Base-by-base conservation (phyloP, 2,888 invertebrate genomes). In the Sisyra nigra region DNA sequence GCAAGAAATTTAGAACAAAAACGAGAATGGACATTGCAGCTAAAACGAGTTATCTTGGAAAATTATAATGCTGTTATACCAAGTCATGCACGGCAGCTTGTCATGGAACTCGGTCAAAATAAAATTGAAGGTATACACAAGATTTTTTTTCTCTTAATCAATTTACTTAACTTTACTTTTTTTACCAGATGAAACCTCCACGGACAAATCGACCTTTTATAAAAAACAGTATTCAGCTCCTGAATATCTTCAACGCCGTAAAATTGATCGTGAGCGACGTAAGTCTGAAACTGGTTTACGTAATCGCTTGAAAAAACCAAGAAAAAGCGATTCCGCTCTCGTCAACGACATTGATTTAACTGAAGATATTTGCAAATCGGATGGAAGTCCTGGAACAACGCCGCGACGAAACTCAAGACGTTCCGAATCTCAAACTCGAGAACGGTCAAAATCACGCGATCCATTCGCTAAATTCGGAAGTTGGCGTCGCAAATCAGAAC, bases 41-140 rank as follows among this genome's bases (percentile, higher is more conserved):
- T 84, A 50, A 84, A 84, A 56, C 71, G 89, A 62, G 89, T 92
- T 31, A 93, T 96, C 57, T 67, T 96, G 52, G 93, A 94, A 60
- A 93, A 92, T 65, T 93, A 89, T 63, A 81, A 80, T 48, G 87
- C 83, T 1, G 87, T 85, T 49, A 94, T 96, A 56, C 94, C 94
- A n/a, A 83, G 80, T 44, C 91, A 92, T 56, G 94, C 93, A 11
- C 76, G 88, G 53, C 89, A 92, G 57, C 68, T 94, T 42, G 88
- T 94, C 39, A 86, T 91, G 76, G 80, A 86, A 58, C 69, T 89
- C 3, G 87, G 87, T 35, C 85, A 85, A 58, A 80, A 79, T 50
- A 73, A 74, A 56, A 74, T 73, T 51, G 77, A 77, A 55, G 78
- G 78, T 76, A 58, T 24, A 24, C 24, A 24, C 7, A 24, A 5